phyloP scores from a whole-genome alignment of 2,113 vertebrate species.

The Tychaedon coryphoeus region DNA sequence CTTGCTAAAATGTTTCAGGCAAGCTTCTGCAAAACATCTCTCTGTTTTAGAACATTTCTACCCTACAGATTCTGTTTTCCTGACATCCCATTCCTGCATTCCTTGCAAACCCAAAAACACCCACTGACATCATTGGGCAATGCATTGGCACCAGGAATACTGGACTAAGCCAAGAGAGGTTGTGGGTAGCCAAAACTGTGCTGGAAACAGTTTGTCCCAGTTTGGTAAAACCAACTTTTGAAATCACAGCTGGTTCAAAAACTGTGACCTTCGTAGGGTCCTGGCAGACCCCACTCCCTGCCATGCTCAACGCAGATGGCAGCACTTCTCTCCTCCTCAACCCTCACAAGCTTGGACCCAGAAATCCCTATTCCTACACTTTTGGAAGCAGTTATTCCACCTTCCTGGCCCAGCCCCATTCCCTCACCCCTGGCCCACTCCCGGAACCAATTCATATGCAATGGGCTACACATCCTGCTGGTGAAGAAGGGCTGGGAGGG shows the following conservation, averaged over 20 bases:
- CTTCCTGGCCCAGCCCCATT: neutral
- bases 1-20: neutral
- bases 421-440: slow-evolving; percentile 6
- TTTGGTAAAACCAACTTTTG: slow-evolving; percentile 12
- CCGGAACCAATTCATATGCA: slow-evolving; percentile 34
- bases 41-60: slow-evolving; percentile 19
- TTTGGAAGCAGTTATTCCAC: neutral
- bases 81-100: slow-evolving; percentile 47
- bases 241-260: slow-evolving; percentile 25
- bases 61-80: slow-evolving; percentile 49
- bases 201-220: neutral
- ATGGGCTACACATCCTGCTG: slow-evolving; percentile 2
- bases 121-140: slow-evolving; percentile 62
- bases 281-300: neutral
- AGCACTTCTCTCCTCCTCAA: neutral
- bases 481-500: slow-evolving; percentile 21
- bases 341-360: neutral
- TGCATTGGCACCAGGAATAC: slow-evolving; percentile 24
- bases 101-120: slow-evolving; percentile 58
- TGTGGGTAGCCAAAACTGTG: slow-evolving; percentile 44
- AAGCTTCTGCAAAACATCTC: slow-evolving; percentile 25
- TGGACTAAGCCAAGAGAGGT: neutral
- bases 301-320: neutral
- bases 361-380: neutral
- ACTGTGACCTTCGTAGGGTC: neutral